A percentile compares a stretch with the other conserved stretches of the same genome.
phyloP scores from a whole-genome alignment of 2,113 vertebrate species.

The Pelusios castaneus region DNA sequence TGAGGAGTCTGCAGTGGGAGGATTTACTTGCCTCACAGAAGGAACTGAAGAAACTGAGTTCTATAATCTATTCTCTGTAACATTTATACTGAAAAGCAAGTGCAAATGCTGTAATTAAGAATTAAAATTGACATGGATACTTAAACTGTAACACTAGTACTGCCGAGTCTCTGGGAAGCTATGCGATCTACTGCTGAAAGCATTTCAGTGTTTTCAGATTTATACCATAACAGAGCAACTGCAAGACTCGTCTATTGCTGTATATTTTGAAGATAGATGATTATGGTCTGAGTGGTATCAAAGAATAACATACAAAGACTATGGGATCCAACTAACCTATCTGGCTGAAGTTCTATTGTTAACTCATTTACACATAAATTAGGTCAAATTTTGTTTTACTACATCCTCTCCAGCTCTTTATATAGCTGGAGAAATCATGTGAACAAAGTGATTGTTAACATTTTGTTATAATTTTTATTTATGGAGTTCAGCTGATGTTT shows the following conservation, averaged over 20 bases:
- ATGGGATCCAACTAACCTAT: background rate
- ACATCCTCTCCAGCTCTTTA: background rate
- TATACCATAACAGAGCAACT: background rate
- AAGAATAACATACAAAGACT: background rate
- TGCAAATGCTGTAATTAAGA: background rate
- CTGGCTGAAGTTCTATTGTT: background rate
- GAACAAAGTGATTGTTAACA: background rate
- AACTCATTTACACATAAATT: background rate
- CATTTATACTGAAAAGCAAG: background rate
- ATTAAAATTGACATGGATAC: background rate
- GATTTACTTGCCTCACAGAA: background rate
- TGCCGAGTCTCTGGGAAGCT: background rate
- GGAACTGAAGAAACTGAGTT: background rate
- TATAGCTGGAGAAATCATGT: background rate
- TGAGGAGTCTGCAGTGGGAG: background rate
- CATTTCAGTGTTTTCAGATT: background rate
- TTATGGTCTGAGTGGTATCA: background rate
- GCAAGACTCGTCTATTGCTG: background rate
- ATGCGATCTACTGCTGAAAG: background rate
- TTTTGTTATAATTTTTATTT: conserved; percentile 5
- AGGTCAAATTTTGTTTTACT: background rate
- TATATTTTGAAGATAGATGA: background rate
- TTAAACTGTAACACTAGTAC: background rate
- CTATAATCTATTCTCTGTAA: background rate
- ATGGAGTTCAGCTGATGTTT: background rate